These are phyloP conservation scores for Smittia sp. DNA, from an alignment of 2,888 invertebrate species.

Conservation along the genomic window DNA sequence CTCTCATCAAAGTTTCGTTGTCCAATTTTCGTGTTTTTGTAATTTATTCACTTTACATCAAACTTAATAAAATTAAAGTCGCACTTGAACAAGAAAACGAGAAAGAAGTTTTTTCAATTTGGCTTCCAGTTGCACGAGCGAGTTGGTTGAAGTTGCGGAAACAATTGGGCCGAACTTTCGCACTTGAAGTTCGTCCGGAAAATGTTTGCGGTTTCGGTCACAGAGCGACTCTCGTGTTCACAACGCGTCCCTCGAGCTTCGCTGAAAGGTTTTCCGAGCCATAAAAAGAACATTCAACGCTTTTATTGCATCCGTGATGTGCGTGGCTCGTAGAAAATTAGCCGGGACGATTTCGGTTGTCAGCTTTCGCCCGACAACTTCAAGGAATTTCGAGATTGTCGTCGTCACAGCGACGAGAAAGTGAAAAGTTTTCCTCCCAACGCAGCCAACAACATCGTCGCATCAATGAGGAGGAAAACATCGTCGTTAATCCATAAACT, in stretches of 20 bases:
- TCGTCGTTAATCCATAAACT: background rate
- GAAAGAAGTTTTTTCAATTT: background rate
- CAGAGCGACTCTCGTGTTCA: background rate
- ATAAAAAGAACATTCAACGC: conserved; percentile 4
- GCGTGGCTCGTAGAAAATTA: background rate
- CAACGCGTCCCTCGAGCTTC: background rate
- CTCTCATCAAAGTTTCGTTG: background rate
- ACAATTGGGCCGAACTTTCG: background rate
- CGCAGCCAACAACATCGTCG: background rate
- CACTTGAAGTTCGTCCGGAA: background rate
- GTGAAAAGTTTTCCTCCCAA: background rate
- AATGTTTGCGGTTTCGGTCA: background rate
- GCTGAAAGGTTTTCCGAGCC: background rate
- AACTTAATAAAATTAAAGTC: background rate
- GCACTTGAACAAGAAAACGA: background rate
- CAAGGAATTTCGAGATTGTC: background rate
- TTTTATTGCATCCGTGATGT: conserved; percentile 1
- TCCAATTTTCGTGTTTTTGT: conserved; percentile 6
- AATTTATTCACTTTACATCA: background rate
- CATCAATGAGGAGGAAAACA: background rate
- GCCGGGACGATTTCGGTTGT: background rate
- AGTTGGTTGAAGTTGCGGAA: background rate
- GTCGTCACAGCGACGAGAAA: background rate
- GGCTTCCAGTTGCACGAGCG: background rate
- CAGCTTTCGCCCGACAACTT: background rate